These are phyloP conservation scores for Labeo calbasu DNA, from an alignment of 2,797 vertebrate genomes.

Conservation along the genomic window DNA sequence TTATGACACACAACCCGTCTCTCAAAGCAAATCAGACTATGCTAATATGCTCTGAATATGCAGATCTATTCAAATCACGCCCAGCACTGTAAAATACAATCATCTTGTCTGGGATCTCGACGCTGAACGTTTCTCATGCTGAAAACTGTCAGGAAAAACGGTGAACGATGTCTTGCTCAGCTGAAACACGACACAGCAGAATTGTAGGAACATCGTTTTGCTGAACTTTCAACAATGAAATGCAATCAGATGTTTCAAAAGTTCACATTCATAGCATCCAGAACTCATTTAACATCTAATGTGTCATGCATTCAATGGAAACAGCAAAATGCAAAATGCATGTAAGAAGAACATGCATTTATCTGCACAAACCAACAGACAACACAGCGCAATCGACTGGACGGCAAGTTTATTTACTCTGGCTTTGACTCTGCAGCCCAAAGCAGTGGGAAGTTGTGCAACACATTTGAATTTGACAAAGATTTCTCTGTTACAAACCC, in stretches of 20 bases:
- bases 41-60: background rate
- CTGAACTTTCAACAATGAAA: background rate
- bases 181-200: too few relatives aligned
- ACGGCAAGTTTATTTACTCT: background rate
- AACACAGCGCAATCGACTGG: background rate
- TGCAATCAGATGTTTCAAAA: background rate
- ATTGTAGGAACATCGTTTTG: too few relatives aligned
- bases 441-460: background rate
- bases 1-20: background rate
- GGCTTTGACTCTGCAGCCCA: background rate
- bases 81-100: background rate
- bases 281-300: background rate
- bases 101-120: background rate
- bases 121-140: background rate
- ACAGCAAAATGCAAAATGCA: background rate
- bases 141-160: background rate
- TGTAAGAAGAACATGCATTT: background rate
- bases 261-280: background rate
- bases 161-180: background rate
- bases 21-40: background rate
- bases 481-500: slow-evolving; percentile 1
- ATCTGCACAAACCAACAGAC: background rate
- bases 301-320: background rate
- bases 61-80: background rate
- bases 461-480: background rate